A percentile compares a stretch with the other conserved stretches of the same genome.
Evolutionary conservation across 2,797 vertebrate species (phyloP).

Genomic region (Enteromius thamalakanensis): DNA sequence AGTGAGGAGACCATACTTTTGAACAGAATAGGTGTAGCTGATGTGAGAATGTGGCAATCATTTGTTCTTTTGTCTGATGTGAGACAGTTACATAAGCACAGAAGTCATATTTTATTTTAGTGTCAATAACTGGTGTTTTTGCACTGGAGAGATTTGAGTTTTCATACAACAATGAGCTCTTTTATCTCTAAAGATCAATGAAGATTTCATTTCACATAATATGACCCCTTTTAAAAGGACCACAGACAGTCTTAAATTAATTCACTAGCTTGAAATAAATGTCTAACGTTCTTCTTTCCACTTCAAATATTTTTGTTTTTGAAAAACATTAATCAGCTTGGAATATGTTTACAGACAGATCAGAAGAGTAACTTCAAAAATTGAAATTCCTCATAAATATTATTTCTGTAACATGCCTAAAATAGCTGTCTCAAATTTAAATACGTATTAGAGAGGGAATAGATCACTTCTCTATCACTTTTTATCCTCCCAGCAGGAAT

Average conservation of each 20-base stretch:
- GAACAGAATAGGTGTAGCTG: neutral
- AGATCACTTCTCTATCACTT: neutral
- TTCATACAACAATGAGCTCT: neutral
- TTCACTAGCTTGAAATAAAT: constrained; percentile 3
- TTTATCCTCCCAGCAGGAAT: neutral
- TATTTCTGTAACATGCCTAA: neutral
- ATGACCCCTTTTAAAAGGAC: constrained; percentile 1
- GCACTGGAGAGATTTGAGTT: neutral
- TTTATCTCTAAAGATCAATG: constrained; percentile 33
- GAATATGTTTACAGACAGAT: constrained; percentile 31
- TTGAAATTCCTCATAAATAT: neutral
- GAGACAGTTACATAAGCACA: neutral
- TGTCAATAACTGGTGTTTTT: constrained; percentile 1
- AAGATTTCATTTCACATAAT: neutral
- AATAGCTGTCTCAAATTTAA: neutral
- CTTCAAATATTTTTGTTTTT: constrained; percentile 16
- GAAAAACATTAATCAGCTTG: constrained; percentile 14
- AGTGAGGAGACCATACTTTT: neutral
- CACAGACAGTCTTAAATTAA: neutral
- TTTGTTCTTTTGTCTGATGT: neutral
- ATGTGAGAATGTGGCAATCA: neutral
- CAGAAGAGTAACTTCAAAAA: constrained; percentile 23
- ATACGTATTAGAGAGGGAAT: neutral
- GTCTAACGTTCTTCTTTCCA: neutral
- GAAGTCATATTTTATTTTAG: neutral